Base-by-base conservation (phyloP, 1,140 invertebrate species). In the Aphelinus atriplicis region DNA sequence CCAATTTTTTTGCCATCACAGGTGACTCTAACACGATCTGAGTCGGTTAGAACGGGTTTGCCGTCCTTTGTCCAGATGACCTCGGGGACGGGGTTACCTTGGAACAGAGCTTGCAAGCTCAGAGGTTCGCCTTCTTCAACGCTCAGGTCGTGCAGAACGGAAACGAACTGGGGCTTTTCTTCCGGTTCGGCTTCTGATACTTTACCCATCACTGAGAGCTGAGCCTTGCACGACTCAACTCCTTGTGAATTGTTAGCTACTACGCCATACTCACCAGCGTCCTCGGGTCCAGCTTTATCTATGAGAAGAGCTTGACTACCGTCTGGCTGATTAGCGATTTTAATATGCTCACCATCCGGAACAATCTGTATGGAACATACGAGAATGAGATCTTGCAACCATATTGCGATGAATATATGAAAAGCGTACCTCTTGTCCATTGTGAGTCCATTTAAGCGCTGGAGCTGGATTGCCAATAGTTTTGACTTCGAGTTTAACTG, bases 71-170 rank as follows among this genome's bases (percentile, higher is more conserved):
- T 92, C 96, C 96, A 97, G 72, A 88, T 89, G 7, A 96, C 92
- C 61, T 95, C 92, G 1, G 96, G 96, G 75, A 96, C 90, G 0
- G 96, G 96, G 89, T 96, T 96, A n/a, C 95, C 95, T 42, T 90
- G 88, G 82, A 95, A 94, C 1, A 93, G 91, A 43, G 91, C 93
- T 69, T 91, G 90, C 1, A 95, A 81, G 0, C 84, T 76, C 3
- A 95, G 80, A 0, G 91, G 90, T 82, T 92, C 89, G 2, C 95
- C 95, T 85, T 97, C 95, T 79, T 96, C 93, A 0, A 92, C 91
- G 5, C 91, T 90, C 0, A 92, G 86, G 84, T 97, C 94, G 55
- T 92, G 89, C 1, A 97, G 85, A 1, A 90, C 90, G 74, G 93
- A 92, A 5, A 94, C 87, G 82, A 97, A 95, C 62, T 90, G 88